These are phyloP conservation scores for Lytechinus variegatus DNA, from an alignment of 35 echinoderm and acorn worm species.

Conservation along the genomic window DNA sequence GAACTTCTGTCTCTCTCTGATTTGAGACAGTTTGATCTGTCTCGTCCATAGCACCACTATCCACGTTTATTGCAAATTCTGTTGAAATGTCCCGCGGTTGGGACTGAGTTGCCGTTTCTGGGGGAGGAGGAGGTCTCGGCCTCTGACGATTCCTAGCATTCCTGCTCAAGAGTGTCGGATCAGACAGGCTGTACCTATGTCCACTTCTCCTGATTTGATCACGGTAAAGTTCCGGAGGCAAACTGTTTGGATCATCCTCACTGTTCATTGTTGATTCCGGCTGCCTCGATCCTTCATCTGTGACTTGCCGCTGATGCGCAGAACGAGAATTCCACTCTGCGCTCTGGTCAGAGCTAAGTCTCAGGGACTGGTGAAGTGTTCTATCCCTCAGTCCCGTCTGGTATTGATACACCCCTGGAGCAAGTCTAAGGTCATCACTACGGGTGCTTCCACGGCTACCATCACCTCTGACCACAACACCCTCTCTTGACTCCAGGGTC, in stretches of 20 bases:
- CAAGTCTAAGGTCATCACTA: neutral
- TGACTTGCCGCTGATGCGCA: neutral
- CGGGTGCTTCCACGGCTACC: neutral
- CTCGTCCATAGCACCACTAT: neutral
- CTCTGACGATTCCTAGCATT: conserved; percentile 22
- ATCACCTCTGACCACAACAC: neutral
- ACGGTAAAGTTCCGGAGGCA: conserved; percentile 35
- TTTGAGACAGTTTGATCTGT: neutral
- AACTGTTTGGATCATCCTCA: conserved; percentile 28
- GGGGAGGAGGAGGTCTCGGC: neutral
- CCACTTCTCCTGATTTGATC: conserved; percentile 47
- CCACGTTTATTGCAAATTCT: neutral
- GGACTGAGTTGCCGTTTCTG: neutral
- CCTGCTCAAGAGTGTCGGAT: conserved; percentile 13
- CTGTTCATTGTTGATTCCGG: neutral
- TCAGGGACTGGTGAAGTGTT: conserved; percentile 8
- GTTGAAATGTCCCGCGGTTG: neutral
- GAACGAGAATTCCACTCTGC: conserved; percentile 9
- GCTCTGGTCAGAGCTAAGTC: conserved; percentile 26
- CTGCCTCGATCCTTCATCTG: neutral
- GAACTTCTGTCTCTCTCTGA: neutral
- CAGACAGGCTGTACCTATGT: conserved; percentile 42
- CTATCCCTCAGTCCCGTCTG: neutral
- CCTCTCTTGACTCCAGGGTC: neutral
- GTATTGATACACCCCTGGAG: neutral